Conservation (phyloP, 2,888 invertebrate species). For the Dioctria linearis region DNA sequence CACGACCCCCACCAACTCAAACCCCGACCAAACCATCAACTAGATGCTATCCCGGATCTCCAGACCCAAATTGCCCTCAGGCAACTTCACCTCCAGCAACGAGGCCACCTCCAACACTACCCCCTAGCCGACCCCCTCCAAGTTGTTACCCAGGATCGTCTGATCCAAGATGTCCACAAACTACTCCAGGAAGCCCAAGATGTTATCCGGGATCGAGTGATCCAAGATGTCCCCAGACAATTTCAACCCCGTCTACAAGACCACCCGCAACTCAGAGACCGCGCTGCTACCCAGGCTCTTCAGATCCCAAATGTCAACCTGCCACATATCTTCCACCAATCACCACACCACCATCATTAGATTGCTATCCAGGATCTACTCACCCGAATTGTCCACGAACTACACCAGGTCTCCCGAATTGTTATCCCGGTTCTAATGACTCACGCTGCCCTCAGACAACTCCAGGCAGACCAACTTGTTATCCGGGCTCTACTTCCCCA, state of each 20-base stretch:
- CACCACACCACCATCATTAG: slow-evolving; percentile 60
- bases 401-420: slow-evolving; percentile 61
- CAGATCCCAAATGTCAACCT: slow-evolving; percentile 55
- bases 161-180: slow-evolving; percentile 64
- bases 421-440: slow-evolving; percentile 60
- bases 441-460: slow-evolving; percentile 52
- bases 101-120: slow-evolving; percentile 60
- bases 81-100: slow-evolving; percentile 63
- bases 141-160: slow-evolving; percentile 65
- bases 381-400: slow-evolving; percentile 55
- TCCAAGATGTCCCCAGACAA: slow-evolving; percentile 61
- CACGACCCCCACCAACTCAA: slow-evolving; percentile 62
- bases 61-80: slow-evolving; percentile 64
- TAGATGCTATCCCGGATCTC: slow-evolving; percentile 60
- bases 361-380: slow-evolving; percentile 64
- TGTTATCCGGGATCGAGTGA: slow-evolving; percentile 62
- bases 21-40: slow-evolving; percentile 60
- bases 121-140: slow-evolving; percentile 55
- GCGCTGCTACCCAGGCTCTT: slow-evolving; percentile 58
- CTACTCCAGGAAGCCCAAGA: slow-evolving; percentile 57
- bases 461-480: slow-evolving; percentile 63
- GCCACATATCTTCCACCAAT: slow-evolving; percentile 58
- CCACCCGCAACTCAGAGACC: slow-evolving; percentile 55
- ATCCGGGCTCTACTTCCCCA: slow-evolving; percentile 67
- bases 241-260: slow-evolving; percentile 33